These are phyloP conservation scores for Lepidurus arcticus DNA, from an alignment of 1,140 invertebrate species.

Conservation along the genomic window DNA sequence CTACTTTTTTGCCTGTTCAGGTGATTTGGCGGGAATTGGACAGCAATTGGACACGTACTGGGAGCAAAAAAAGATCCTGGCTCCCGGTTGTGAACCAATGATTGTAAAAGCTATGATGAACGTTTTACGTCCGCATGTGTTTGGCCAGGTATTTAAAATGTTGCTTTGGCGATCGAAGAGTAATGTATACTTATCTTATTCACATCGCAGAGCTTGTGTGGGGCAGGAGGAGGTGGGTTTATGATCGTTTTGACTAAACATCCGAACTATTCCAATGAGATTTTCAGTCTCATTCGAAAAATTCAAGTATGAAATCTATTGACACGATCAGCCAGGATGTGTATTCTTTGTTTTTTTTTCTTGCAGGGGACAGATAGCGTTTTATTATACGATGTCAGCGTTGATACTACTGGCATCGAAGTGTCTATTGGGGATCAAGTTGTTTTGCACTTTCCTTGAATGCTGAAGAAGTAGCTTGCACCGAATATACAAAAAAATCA, in stretches of 20 bases:
- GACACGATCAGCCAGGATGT: not conserved
- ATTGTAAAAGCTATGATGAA: constrained; percentile 44
- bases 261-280: not conserved
- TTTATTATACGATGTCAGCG: constrained; percentile 1
- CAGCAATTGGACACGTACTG: constrained; percentile 44
- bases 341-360: not conserved
- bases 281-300: not conserved
- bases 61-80: constrained; percentile 47
- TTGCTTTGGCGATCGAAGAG: too few relatives aligned
- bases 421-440: not conserved
- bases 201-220: constrained; percentile 19
- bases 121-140: constrained; percentile 41
- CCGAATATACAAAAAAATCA: not conserved
- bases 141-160: constrained; percentile 38
- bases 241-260: constrained; percentile 14
- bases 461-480: not conserved
- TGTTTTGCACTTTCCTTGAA: not conserved
- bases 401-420: not conserved
- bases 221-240: constrained; percentile 29
- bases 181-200: too few relatives aligned
- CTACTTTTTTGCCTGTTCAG: constrained; percentile 35
- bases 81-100: constrained; percentile 47
- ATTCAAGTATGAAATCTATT: not conserved
- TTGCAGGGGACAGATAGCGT: constrained; percentile 7
- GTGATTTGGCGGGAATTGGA: constrained; percentile 45